Evolutionary conservation across 1,140 invertebrate species (phyloP), one percentile per base, ranked within the genome.

Genomic region (Pteromalus puparum): DNA sequence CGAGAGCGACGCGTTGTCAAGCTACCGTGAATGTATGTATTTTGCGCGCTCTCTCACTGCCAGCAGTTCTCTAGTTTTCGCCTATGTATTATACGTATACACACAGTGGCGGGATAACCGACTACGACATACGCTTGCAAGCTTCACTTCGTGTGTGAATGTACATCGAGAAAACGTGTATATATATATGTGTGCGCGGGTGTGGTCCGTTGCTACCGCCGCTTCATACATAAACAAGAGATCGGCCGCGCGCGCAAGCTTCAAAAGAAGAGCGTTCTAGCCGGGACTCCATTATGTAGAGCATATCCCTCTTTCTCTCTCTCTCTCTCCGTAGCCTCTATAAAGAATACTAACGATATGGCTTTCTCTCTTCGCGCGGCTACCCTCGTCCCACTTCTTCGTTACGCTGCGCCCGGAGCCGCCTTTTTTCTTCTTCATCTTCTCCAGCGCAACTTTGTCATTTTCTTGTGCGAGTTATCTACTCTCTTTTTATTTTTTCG

Each of bases 151-250:
- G 30, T 34, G 9, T 48, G 38, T 82, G 78, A 67, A 82, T 85
- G 76, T 18, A 12, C 78, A 68, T 68, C 72, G 78, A 18, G 53
- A 34, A 74, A 81, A 81, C 42, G 65, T 70, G 78, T 30, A 34
- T n/a, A 81, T 74, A 0, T 38, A 18, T 30, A 21, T 72, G 72
- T 42, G 42, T 24, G 87, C 87, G 90, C 89, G 87, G 87, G 91
- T 92, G 89, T 88, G 90, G 91, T 92, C 90, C 89, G 88, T 87
- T 81, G 88, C 89, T 87, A 89, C 90, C 61, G 4, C 38, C 91
- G 89, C 90, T 81, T 93, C 92, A 93, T 93, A 93, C 91, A 93
- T 93, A 93, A 93, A 93, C 92, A 93, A 93, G 91, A 92, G 92
- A 92, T 92, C 91, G 90, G 88, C 88, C 89, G 89, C 89, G 48